Conservation (phyloP, 1,140 invertebrate species). For the Arctopsyche grandis region DNA sequence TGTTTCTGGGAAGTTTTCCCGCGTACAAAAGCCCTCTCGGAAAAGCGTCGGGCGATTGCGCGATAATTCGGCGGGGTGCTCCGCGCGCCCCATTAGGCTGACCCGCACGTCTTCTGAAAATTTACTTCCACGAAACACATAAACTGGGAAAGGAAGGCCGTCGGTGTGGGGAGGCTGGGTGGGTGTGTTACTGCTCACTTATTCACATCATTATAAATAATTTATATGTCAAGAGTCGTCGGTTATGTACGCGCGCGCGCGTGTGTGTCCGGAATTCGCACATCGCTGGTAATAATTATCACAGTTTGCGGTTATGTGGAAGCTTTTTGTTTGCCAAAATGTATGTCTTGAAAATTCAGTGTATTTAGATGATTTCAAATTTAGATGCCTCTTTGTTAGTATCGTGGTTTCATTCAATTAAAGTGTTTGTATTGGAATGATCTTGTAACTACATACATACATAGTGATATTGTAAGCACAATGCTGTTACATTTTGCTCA, state of each 20-base stretch:
- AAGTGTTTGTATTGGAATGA: no score
- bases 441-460: no score
- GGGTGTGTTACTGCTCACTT: constrained; percentile 11
- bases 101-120: constrained; percentile 32
- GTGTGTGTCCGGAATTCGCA: neutral
- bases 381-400: no score
- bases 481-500: no score
- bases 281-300: no score
- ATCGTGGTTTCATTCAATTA: no score
- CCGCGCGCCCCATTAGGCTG: constrained; percentile 14
- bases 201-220: constrained; percentile 32
- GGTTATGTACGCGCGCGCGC: neutral
- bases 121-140: constrained; percentile 32
- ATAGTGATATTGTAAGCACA: no score
- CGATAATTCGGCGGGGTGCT: constrained; percentile 16
- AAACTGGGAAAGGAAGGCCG: neutral
- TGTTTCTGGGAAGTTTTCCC: neutral
- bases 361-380: no score
- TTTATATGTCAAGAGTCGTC: constrained; percentile 17
- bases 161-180: neutral
- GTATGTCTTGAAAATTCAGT: no score
- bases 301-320: no score
- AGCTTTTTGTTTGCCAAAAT: no score
- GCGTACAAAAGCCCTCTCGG: neutral
- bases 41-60: neutral